Evolutionary conservation across 2,797 vertebrate species (phyloP), one percentile per base, ranked within the genome.

Genomic region (Siniperca scherzeri): DNA sequence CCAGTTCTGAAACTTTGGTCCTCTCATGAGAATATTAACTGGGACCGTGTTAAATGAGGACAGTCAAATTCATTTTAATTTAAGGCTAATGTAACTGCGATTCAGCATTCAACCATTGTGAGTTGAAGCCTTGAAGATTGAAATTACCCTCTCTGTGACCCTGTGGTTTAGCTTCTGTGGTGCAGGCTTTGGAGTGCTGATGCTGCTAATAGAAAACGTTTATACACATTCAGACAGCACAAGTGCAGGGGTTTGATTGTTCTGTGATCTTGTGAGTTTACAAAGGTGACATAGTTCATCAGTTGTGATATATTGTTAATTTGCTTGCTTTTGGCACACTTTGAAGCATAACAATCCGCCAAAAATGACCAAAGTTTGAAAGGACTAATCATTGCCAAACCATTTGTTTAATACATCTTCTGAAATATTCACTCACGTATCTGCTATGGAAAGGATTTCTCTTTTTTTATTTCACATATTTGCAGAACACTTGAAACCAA

Each of bases 271-370:
- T 16, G 48, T 30, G 75, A 71, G 81, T 89, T 88, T 87, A 86
- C 78, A 70, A 75, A 85, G 82, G 78, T 87, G 89, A 76, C 89
- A 85, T 13, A 80, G 80, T 78, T 88, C 59, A 64, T 88, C 76
- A 77, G 40, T 22, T 70, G 11, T 83, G 85, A 90, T 81, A 5
- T 68, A 25, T 61, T 86, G 82, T 89, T 89, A 87, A 74, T 89
- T 82, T 77, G 7, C 40, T 74, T 19, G 27, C 53, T 52, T 55
- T 36, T 62, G 59, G 67, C 52, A 30, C 36, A 25, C 38, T n/a
- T 44, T 33, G 4, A 50, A 21, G 17, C 48, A 21, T 50, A 50
- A 3, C 2, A 50, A 50, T 21, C 48, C 6, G 8, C 48, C 48
- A 50, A 50, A 50, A 21, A 52, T 52, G 3, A 52, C 19, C 50